These are phyloP conservation scores for Brachypalpus laphriformis DNA, from an alignment of 2,888 invertebrate species.

Conservation along the genomic window DNA sequence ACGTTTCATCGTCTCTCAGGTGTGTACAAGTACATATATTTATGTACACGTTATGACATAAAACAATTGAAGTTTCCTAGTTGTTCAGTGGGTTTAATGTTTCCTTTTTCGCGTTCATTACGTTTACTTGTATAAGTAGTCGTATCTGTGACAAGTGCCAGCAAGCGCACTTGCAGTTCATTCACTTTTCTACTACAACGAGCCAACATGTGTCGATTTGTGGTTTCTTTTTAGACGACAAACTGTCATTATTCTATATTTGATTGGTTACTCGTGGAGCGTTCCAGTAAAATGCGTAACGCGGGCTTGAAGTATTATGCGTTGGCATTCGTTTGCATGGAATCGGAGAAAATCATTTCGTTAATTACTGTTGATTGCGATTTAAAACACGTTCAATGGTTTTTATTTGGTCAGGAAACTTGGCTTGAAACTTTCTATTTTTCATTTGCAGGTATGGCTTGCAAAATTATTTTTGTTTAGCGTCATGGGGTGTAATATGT, in stretches of 20 bases:
- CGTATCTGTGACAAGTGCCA: constrained; percentile 25
- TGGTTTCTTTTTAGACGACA: constrained; percentile 46
- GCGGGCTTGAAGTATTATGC: constrained; percentile 36
- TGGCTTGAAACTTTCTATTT: constrained; percentile 56
- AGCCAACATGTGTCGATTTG: constrained; percentile 1
- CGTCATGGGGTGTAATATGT: not conserved
- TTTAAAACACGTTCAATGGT: constrained; percentile 62
- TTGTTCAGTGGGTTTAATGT: constrained; percentile 47
- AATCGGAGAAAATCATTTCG: constrained; percentile 56
- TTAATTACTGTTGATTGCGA: constrained; percentile 64
- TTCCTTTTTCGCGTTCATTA: constrained; percentile 51
- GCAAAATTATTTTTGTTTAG: not conserved
- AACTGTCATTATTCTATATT: constrained; percentile 64
- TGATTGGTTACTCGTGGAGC: constrained; percentile 38
- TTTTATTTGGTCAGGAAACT: constrained; percentile 46
- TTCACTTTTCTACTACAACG: constrained; percentile 50
- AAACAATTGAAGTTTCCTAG: constrained; percentile 68
- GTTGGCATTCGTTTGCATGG: constrained; percentile 40
- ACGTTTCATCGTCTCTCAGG: constrained; percentile 39
- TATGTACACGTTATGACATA: constrained; percentile 64
- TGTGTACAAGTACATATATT: constrained; percentile 16
- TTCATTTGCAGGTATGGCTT: not conserved
- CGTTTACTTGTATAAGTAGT: not conserved
- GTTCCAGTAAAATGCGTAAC: constrained; percentile 38
- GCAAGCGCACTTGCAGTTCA: constrained; percentile 47